Conservation (phyloP, 2,888 invertebrate genomes). For the Diaprepes abbreviatus region DNA sequence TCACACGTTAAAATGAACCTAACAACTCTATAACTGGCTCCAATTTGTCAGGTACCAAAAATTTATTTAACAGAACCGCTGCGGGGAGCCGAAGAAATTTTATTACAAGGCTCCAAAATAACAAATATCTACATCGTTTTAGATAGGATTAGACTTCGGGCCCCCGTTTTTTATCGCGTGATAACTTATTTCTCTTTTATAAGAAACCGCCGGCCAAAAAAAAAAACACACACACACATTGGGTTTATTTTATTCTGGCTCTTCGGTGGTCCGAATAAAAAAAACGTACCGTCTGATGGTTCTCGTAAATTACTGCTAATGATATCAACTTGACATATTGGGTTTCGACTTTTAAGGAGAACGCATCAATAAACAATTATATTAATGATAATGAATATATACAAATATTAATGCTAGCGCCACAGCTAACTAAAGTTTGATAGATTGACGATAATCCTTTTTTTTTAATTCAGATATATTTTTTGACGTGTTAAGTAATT, state of each 20-base stretch:
- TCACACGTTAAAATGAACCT: conserved; percentile 8
- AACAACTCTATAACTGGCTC: conserved; percentile 10
- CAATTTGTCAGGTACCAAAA: conserved; percentile 12
- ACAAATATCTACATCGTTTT: conserved; percentile 9
- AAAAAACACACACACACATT: neutral
- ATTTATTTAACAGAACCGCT: conserved; percentile 2
- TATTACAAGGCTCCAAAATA: conserved; percentile 12
- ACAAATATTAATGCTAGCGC: too few species aligned
- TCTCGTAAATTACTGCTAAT: conserved; percentile 13
- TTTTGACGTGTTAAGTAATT: too few species aligned
- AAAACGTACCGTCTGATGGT: neutral
- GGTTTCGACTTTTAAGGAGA: neutral
- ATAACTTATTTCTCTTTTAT: conserved; percentile 12
- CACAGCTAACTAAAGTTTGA: too few species aligned
- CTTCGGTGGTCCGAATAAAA: conserved; percentile 13
- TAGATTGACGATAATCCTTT: too few species aligned
- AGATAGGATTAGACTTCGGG: conserved; percentile 2
- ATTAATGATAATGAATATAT: too few species aligned
- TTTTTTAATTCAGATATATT: too few species aligned
- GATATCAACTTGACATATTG: neutral
- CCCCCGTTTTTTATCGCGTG: conserved; percentile 14
- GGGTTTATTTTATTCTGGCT: conserved; percentile 7
- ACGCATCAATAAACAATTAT: too few species aligned
- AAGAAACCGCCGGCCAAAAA: neutral
- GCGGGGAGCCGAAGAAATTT: neutral